Base-by-base conservation (phyloP, 1,140 invertebrate species). In the Steinernema feltiae region DNA sequence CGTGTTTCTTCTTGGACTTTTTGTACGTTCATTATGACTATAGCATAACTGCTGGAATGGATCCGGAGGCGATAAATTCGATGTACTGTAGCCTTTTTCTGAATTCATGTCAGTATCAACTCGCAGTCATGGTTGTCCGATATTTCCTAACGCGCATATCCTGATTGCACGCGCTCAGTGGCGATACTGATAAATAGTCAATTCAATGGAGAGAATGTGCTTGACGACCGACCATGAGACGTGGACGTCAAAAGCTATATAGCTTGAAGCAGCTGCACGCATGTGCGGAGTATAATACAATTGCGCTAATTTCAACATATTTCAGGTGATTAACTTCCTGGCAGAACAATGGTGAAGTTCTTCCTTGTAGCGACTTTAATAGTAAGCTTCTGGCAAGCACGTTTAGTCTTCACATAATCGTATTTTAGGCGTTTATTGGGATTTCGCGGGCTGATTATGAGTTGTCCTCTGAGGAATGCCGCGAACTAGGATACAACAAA, bases 401-500 rank as follows among this genome's bases (percentile, higher is more conserved):
- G 53, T 27, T n/a, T n/a, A 63, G 24, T 63, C 15, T 63, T 63
- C 2, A 63, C 41, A 7, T 7, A 7, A 7, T 12, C 41, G 7
- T 46, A 15, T 27, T 63, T 15, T 27, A 63, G 53, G 24, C 24
- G 12, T 27, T 63, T 3, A 3, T 63, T 21, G 24, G 24, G 3
- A 7, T 63, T 3, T 3, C 24, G 24, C 7, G 24, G 53, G 53
- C 53, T 21, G 79, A 85, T 46, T 74, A 77, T 32, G 72, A 71
- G 35, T 29, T 83, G 32, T 41, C 41, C 31, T 63, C 32, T 18
- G 84, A 80, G 7, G 83, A 84, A 63, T 84, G 83, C 70, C 53
- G 63, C 46, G 73, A 78, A 48, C 71, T 75, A 1, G 83, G 83
- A n/a, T 86, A 85, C 35, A 79, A 79, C 74, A 32, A 73, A 3